These are phyloP conservation scores for Rhyzopertha dominica DNA, from an alignment of 1,140 invertebrate species.

Conservation along the genomic window DNA sequence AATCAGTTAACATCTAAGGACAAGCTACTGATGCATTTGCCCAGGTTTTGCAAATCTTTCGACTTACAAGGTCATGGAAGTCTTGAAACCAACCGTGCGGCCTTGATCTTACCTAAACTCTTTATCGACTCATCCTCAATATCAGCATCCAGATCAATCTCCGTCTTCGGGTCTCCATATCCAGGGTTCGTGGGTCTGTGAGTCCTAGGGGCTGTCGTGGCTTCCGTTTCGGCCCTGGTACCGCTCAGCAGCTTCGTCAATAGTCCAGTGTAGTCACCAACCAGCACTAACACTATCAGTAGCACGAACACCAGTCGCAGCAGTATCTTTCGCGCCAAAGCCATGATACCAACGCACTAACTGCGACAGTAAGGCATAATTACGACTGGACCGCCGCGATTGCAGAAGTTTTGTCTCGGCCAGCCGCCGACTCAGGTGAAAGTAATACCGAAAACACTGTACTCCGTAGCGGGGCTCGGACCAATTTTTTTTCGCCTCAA, in stretches of 20 bases:
- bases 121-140: slow-evolving; percentile 42
- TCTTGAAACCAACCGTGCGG: too few species aligned
- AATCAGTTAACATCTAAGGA: too few species aligned
- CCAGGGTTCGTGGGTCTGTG: slow-evolving; percentile 42
- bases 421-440: too few species aligned
- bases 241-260: slow-evolving; percentile 39
- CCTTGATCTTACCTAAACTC: slow-evolving; percentile 36
- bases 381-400: too few species aligned
- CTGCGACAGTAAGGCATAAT: too few species aligned
- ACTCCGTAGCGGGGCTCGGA: too few species aligned
- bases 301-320: slow-evolving; percentile 36
- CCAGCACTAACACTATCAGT: slow-evolving; percentile 37
- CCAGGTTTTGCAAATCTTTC: too few species aligned
- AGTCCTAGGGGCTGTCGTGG: slow-evolving; percentile 23
- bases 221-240: slow-evolving; percentile 23
- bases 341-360: slow-evolving; percentile 35
- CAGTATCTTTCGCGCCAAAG: slow-evolving; percentile 35
- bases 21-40: slow-evolving; percentile 1
- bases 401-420: too few species aligned
- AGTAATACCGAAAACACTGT: too few species aligned
- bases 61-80: too few species aligned
- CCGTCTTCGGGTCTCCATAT: slow-evolving; percentile 41
- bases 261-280: slow-evolving; percentile 39
- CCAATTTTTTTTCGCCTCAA: too few species aligned
- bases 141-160: slow-evolving; percentile 44